Evolutionary conservation across 1,140 invertebrate genomes (phyloP).

Genomic region (Harpegnathos saltator): DNA sequence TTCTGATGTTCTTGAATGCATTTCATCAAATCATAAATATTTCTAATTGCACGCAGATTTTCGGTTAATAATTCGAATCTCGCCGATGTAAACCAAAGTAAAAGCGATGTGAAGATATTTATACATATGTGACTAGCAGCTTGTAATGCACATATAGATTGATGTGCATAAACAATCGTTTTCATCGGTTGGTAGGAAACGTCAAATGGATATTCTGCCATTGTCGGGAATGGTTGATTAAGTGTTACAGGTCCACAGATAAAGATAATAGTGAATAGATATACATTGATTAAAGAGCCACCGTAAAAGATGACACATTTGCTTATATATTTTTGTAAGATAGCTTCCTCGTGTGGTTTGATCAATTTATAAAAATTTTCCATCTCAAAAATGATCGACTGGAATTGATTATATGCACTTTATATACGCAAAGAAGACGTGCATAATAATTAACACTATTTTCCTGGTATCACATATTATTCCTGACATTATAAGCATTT

Average conservation of each 20-base stretch:
- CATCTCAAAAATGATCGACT: constrained; percentile 33
- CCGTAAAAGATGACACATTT: constrained; percentile 57
- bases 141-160: no score
- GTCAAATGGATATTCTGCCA: constrained; percentile 44
- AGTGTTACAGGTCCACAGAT: constrained; percentile 64
- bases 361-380: constrained; percentile 34
- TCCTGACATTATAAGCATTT: neutral
- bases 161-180: no score
- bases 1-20: no score
- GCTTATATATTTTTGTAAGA: constrained; percentile 5
- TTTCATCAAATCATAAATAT: no score
- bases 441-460: neutral
- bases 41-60: no score
- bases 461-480: no score
- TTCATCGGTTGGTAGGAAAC: neutral
- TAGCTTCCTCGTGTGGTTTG: neutral
- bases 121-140: no score
- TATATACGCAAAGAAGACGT: neutral
- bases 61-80: no score
- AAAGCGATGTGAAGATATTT: no score
- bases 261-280: constrained; percentile 56
- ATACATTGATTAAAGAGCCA: constrained; percentile 56
- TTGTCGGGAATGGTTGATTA: constrained; percentile 33
- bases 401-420: neutral
- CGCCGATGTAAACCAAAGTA: no score